Evolutionary conservation across 2,888 invertebrate genomes (phyloP), one percentile per base, ranked within the genome.

Genomic region (Microctonus hyperodae): DNA sequence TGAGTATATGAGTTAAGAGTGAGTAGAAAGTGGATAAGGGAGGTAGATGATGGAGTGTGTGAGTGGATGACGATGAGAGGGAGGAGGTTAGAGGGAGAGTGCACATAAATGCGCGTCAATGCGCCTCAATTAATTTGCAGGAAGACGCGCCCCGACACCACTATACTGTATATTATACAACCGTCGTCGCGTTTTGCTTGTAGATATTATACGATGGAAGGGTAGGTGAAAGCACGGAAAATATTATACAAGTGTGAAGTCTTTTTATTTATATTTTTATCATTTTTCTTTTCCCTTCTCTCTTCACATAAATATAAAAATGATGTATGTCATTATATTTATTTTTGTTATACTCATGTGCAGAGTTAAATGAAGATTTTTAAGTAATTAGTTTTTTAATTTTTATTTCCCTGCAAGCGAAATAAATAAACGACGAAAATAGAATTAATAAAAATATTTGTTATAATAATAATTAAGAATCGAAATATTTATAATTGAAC

Each of bases 41-140:
- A 48, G 61, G 31, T 50, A 50, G 22, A 50, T 31, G 33, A 33
- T 16, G 10, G 48, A 28, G 31, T 61, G 48, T 48, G 16, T 59
- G 50, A 22, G 67, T 59, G 50, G 68, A 62, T 62, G 68, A 62
- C 64, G 65, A 56, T 28, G 58, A 57, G 40, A 67, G 63, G n/a
- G n/a, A n/a, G 59, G 64, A 59, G 61, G 55, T 33, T 37, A 50
- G 25, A 68, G 59, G 62, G 65, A 68, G 70, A n/a, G n/a, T n/a
- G 70, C 50, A 69, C 65, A 70, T 70, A 66, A 65, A 65, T 68
- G 69, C 71, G 74, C 72, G 73, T 70, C 74, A 74, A 76, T 75
- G 74, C 75, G 74, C 76, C 74, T 78, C 77, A 78, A 78, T 78
- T 78, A 78, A 79, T 76, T 71, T 75, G 74, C 73, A 71, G 69